Conservation (phyloP, 2,888 invertebrate genomes). For the Eurois occulta region DNA sequence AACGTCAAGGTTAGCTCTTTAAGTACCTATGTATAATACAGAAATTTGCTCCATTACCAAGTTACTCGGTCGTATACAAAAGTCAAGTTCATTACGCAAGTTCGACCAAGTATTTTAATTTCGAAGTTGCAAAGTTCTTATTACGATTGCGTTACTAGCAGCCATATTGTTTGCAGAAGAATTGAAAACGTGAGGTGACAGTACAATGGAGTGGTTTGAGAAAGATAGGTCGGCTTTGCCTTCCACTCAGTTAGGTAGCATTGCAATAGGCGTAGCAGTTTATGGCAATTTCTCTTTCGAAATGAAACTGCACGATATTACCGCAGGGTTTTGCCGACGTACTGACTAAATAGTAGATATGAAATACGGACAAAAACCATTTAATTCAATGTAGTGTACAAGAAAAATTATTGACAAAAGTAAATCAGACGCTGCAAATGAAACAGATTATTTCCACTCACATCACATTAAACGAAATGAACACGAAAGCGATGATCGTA, state of each 20-base stretch:
- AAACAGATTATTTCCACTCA: constrained; percentile 40
- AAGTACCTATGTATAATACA: constrained; percentile 14
- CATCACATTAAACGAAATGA: constrained; percentile 48
- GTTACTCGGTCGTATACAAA: constrained; percentile 29
- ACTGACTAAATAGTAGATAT: constrained; percentile 4
- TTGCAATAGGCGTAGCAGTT: constrained; percentile 52
- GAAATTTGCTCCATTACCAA: constrained; percentile 29
- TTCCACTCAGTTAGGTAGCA: constrained; percentile 41
- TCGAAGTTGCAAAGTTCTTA: constrained; percentile 51
- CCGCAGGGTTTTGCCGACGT: constrained; percentile 13
- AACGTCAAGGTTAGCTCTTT: constrained; percentile 26
- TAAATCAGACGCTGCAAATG: constrained; percentile 28
- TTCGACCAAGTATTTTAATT: constrained; percentile 57
- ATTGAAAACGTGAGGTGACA: constrained; percentile 61
- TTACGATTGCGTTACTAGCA: constrained; percentile 49
- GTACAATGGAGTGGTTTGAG: constrained; percentile 55
- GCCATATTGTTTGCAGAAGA: constrained; percentile 58
- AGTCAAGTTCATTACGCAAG: constrained; percentile 58
- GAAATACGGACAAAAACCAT: background rate
- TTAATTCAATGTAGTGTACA: background rate
- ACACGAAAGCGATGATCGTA: constrained; percentile 50
- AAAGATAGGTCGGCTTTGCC: constrained; percentile 42
- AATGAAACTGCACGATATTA: constrained; percentile 54
- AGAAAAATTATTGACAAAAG: constrained; percentile 9
- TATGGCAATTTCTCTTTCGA: constrained; percentile 62